A percentile compares a stretch with the other conserved stretches of the same genome.
Conservation (phyloP, 92 coral and sea anemone genomes). For the Isaurus tuberculatus region DNA sequence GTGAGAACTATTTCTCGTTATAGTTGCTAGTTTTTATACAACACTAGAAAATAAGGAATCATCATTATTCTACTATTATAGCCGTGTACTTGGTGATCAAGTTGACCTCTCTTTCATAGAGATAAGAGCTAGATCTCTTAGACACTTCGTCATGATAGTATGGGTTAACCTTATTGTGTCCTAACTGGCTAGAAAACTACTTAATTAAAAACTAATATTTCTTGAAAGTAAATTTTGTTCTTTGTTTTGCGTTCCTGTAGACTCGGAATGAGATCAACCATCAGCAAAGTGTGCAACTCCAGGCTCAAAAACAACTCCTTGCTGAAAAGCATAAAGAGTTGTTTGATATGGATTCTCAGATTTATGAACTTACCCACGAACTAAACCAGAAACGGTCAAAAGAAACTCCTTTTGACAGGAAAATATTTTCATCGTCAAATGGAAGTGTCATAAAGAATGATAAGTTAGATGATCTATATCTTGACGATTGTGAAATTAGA, state of each 20-base stretch:
- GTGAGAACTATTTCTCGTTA: no score
- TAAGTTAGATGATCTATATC: slow-evolving; percentile 2
- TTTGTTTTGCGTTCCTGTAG: slow-evolving; percentile 30
- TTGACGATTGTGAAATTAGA: slow-evolving; percentile 12
- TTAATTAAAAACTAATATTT: no score
- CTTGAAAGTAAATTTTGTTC: background rate
- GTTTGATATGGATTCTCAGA: slow-evolving; percentile 81
- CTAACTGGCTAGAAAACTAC: no score
- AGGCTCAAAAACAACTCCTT: slow-evolving; percentile 84
- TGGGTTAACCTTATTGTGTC: no score
- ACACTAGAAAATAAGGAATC: no score
- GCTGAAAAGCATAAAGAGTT: slow-evolving; percentile 89
- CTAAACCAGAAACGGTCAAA: slow-evolving; percentile 54
- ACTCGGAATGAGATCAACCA: slow-evolving; percentile 84
- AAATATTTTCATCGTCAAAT: background rate
- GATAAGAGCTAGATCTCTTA: no score
- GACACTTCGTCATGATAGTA: no score
- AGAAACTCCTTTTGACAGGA: background rate
- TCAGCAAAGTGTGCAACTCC: slow-evolving; percentile 87
- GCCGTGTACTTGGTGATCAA: no score
- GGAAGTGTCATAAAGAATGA: slow-evolving; percentile 1
- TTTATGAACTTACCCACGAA: slow-evolving; percentile 67
- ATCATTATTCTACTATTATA: no score
- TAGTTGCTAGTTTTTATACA: no score
- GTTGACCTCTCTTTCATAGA: no score